A percentile compares a stretch with the other conserved stretches of the same genome.
These are phyloP conservation scores for Notolepis coatsorum DNA, from an alignment of 2,797 vertebrate species.

Conservation along the genomic window DNA sequence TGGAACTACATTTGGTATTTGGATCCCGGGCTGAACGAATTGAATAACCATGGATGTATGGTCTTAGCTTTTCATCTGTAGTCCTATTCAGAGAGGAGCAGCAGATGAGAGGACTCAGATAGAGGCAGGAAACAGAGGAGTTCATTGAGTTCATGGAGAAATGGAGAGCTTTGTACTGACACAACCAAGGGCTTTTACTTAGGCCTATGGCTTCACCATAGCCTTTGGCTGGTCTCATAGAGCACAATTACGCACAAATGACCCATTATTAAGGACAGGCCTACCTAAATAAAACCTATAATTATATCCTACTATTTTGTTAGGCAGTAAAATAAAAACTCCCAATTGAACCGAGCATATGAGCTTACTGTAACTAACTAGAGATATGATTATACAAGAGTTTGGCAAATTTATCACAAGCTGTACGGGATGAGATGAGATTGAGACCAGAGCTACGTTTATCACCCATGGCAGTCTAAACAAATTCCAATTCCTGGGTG, in stretches of 20 bases:
- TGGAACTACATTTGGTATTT: slow-evolving; percentile 8
- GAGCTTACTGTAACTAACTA: neutral
- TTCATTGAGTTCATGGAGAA: slow-evolving; percentile 74
- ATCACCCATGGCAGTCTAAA: neutral
- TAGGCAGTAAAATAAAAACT: neutral
- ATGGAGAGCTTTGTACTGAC: slow-evolving; percentile 70
- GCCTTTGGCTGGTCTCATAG: slow-evolving; percentile 53
- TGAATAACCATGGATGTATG: too few species aligned
- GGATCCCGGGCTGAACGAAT: slow-evolving; percentile 10
- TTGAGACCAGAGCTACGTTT: too few species aligned
- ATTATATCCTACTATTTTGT: neutral
- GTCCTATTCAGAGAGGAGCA: slow-evolving; percentile 42
- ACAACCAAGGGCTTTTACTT: slow-evolving; percentile 64
- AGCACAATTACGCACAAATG: slow-evolving; percentile 48
- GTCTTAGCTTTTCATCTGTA: slow-evolving; percentile 29
- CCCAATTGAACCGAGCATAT: neutral
- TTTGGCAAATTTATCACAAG: neutral
- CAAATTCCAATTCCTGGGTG: too few species aligned
- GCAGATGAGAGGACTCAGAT: slow-evolving; percentile 64
- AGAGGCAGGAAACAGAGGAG: slow-evolving; percentile 70
- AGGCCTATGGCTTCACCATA: slow-evolving; percentile 55
- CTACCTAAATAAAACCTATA: neutral
- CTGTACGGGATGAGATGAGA: neutral
- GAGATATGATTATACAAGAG: neutral
- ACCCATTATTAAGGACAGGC: slow-evolving; percentile 42